Percentiles rank a stretch among this genome's conserved stretches.
Conservation (phyloP, 2,113 vertebrate genomes). For the Dicerorhinus sumatrensis region DNA sequence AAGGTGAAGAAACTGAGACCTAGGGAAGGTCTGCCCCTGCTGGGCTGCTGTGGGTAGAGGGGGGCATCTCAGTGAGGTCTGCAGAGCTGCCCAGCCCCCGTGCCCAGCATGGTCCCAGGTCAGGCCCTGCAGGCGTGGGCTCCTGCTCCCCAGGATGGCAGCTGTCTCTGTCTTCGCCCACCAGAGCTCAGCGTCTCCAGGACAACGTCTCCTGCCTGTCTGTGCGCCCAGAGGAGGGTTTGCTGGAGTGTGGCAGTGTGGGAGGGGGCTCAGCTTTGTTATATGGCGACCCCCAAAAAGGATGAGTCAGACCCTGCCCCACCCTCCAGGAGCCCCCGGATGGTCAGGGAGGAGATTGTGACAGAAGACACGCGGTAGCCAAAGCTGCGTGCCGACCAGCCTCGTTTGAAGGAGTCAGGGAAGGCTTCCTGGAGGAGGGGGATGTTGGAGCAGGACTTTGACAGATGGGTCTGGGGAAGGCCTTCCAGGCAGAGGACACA, state of each 20-base stretch:
- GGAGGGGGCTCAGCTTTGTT: background rate
- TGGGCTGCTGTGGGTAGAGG: background rate
- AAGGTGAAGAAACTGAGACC: background rate
- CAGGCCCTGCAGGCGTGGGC: background rate
- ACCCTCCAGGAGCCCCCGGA: background rate
- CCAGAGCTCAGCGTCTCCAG: background rate
- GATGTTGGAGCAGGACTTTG: background rate
- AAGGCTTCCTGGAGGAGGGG: constrained; percentile 10
- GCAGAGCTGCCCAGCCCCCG: background rate
- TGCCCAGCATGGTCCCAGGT: background rate
- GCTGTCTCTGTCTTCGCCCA: background rate
- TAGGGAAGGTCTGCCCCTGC: background rate
- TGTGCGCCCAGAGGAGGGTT: background rate
- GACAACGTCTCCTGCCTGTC: background rate
- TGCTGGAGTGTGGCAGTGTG: background rate
- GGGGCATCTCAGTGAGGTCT: background rate
- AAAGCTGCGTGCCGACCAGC: background rate
- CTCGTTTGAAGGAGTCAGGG: background rate
- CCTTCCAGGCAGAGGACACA: background rate
- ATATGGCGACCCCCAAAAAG: background rate
- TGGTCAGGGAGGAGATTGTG: background rate
- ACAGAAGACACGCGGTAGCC: background rate
- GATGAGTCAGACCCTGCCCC: background rate
- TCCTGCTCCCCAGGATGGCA: background rate
- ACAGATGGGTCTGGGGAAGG: background rate